Base-by-base conservation (phyloP, 2,888 invertebrate genomes). In the Mechanitis mazaeus region DNA sequence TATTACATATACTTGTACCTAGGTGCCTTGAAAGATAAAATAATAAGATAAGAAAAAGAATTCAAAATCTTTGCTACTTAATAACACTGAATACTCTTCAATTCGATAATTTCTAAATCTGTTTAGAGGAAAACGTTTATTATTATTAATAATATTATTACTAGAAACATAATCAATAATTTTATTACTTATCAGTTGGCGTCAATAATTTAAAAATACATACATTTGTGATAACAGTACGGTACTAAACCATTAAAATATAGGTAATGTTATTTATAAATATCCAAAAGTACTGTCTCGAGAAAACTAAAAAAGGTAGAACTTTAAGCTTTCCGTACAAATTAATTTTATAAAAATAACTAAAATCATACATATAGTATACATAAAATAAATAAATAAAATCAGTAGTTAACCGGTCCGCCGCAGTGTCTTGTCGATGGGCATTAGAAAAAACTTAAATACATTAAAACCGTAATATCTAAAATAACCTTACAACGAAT, bases 401-500 rank as follows among this genome's bases (percentile, higher is more conserved):
- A 71, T 67, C 68, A 42, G 2, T 69, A 69, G 75, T 75, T 77
- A 63, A 62, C 58, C 60, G 59, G 58, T n/a, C 33, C 54, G 65
- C 64, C 61, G 55, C 57, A 54, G 63, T 9, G 33, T 47, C 60
- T 6, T 54, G 55, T 64, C 65, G 81, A 76, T 80, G 82, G 84
- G 81, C 72, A 72, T 72, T 74, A 58, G 73, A 72, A 64, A 66
- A 65, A 71, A 75, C 73, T 72, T 74, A 77, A 72, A 81, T 78
- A 65, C 63, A 78, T 79, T 75, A 73, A 77, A 77, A 75, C 71
- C 75, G 77, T 81, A 85, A 81, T 75, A 79, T 79, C 81, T 85
- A 84, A 84, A 84, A 77, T 77, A 83, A 85, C 72, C 86, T 84
- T 87, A 85, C 76, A 82, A 83, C 82, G 79, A 84, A 84, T 80